phyloP scores from a whole-genome alignment of 2,888 invertebrate genomes.

The Plebejus melissa region DNA sequence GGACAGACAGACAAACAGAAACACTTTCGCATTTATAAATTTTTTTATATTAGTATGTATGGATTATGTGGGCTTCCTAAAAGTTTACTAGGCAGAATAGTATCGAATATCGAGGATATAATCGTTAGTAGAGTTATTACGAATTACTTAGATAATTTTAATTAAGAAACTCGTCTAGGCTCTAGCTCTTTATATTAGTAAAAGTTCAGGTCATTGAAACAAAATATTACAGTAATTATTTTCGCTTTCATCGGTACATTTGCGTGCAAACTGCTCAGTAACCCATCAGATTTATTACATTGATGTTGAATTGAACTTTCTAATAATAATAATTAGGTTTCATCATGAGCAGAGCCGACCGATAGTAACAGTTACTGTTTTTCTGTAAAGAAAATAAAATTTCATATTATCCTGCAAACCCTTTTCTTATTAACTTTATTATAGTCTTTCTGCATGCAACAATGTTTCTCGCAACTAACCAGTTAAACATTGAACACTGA shows the following conservation, averaged over 20 bases:
- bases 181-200: not conserved
- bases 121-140: too few species aligned
- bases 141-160: too few species aligned
- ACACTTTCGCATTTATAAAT: too few species aligned
- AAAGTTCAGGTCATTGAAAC: not conserved
- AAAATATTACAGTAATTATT: not conserved
- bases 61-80: too few species aligned
- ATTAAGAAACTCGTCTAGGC: too few species aligned
- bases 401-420: not conserved
- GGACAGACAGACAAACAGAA: too few species aligned
- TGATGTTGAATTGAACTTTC: not conserved
- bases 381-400: not conserved
- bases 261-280: not conserved
- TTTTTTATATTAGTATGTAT: too few species aligned
- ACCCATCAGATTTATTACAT: not conserved
- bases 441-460: not conserved
- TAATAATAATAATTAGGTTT: not conserved
- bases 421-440: not conserved
- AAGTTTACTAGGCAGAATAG: too few species aligned
- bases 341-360: not conserved
- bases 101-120: too few species aligned
- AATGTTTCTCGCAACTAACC: not conserved
- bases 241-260: not conserved
- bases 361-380: not conserved
- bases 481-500: not conserved